These are phyloP conservation scores for Penaeus chinensis DNA, from an alignment of 1,140 invertebrate species.

Conservation along the genomic window DNA sequence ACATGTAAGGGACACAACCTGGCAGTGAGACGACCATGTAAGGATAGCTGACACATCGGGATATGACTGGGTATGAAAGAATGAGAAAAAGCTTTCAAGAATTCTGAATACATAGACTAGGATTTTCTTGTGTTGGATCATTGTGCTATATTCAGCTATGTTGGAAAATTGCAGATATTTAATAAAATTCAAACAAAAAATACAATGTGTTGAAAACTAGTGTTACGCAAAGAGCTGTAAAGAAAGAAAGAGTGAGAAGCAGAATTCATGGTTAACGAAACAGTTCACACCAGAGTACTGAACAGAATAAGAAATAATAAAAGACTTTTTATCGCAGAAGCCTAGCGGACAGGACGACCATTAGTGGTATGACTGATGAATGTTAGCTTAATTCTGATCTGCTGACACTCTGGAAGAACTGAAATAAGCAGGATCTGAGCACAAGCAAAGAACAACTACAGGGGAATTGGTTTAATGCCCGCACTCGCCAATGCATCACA, in stretches of 20 bases:
- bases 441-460: constrained; percentile 20
- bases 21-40: constrained; percentile 40
- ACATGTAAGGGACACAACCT: constrained; percentile 39
- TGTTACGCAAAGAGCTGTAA: constrained; percentile 42
- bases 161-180: constrained; percentile 48
- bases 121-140: constrained; percentile 37
- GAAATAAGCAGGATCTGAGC: constrained; percentile 34
- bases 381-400: constrained; percentile 23
- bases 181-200: constrained; percentile 44
- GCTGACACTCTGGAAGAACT: constrained; percentile 38
- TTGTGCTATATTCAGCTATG: constrained; percentile 49
- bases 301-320: constrained; percentile 20
- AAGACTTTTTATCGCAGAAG: constrained; percentile 35
- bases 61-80: constrained; percentile 43
- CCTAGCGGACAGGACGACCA: constrained; percentile 4
- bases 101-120: constrained; percentile 42
- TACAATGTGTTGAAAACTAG: constrained; percentile 40
- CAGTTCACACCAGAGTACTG: constrained; percentile 34
- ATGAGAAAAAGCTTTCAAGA: constrained; percentile 38
- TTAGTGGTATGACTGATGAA: constrained; percentile 4
- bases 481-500: too few species aligned
- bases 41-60: constrained; percentile 48
- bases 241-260: constrained; percentile 41
- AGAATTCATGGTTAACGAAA: constrained; percentile 42
- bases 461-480: neutral